A percentile compares a stretch with the other conserved stretches of the same genome.
These are phyloP conservation scores for Cremastinae sp. DNA, from an alignment of 2,888 invertebrate genomes.

Conservation along the genomic window DNA sequence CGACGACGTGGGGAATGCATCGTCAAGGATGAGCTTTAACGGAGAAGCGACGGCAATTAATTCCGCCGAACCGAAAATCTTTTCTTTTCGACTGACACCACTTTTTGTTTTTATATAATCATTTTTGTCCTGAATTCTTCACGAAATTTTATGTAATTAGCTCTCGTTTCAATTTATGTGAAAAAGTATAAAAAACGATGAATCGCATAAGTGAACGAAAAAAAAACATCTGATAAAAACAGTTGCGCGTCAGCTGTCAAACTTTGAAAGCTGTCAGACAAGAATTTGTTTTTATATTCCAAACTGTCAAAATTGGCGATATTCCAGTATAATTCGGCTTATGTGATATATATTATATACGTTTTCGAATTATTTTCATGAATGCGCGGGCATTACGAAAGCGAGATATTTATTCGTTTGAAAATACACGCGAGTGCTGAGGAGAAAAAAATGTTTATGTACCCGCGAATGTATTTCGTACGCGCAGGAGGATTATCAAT, in stretches of 20 bases:
- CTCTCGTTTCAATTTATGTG: too few species aligned
- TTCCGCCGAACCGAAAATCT: not conserved
- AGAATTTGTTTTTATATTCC: not conserved
- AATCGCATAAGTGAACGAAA: too few species aligned
- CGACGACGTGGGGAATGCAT: not conserved
- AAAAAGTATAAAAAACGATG: too few species aligned
- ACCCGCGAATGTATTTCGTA: constrained; percentile 15
- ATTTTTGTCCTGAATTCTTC: not conserved
- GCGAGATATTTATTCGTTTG: not conserved
- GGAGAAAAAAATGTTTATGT: not conserved
- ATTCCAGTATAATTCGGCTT: too few species aligned
- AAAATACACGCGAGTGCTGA: not conserved
- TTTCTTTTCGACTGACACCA: not conserved
- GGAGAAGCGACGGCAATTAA: constrained; percentile 24
- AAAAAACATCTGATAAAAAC: too few species aligned
- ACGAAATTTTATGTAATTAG: too few species aligned
- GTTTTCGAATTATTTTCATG: not conserved
- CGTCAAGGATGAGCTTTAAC: not conserved
- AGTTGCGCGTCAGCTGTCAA: too few species aligned
- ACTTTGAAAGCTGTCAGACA: not conserved
- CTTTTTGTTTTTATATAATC: too few species aligned
- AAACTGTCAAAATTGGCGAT: too few species aligned
- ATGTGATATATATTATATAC: too few species aligned
- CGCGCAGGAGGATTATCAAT: constrained; percentile 32
- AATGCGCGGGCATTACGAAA: not conserved